Base-by-base conservation (phyloP, 2,113 vertebrate species). In the Aviceda subcristata region DNA sequence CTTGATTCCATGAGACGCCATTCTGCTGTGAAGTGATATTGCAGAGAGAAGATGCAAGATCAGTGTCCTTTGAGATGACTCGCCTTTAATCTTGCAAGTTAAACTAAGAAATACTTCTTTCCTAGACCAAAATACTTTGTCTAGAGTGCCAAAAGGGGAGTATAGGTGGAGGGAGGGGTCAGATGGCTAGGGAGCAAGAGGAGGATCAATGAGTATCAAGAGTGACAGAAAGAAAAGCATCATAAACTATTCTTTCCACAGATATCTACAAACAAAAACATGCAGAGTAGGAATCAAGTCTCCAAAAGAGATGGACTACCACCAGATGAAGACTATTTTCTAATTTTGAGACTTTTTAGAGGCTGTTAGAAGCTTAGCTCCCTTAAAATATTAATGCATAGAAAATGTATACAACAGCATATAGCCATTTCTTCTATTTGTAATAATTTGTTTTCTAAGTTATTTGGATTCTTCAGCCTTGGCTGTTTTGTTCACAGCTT, bases 1-100 rank as follows among this genome's bases (percentile, higher is more conserved):
- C 90, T 99, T 99, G 86, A 97, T 96, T 77, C 98, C 98, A 98
- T 98, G 97, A 86, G 97, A 96, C 68, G 92, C 92, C 59, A 98
- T 94, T 97, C 98, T 99, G 92, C 98, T 98, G 96, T 92, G 95
- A 97, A 97, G 78, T 46, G 92, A 97, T 45, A 96, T 84, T 41
- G 26, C 68, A 97, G 11, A 91, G 15, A 93, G 32, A 73, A 74
- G 8, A 67, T 30, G 7, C 75, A 90, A 95, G n/a, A 79, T 24
- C 29, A 57, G 13, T 7, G 26, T 41, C 57, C 38, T 90, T 62
- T 66, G 57, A 85, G 32, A 62, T 27, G 7, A 82, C 12, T 72
- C 5, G 1, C 4, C 41, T 81, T 78, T 60, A 67, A 71, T 43
- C 57, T 64, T 69, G 27, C 11, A 82, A 55, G 90, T 51, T 56